Evolutionary conservation across 1,140 invertebrate species (phyloP), one percentile per base, ranked within the genome.

Genomic region (Kradibia gibbosae): DNA sequence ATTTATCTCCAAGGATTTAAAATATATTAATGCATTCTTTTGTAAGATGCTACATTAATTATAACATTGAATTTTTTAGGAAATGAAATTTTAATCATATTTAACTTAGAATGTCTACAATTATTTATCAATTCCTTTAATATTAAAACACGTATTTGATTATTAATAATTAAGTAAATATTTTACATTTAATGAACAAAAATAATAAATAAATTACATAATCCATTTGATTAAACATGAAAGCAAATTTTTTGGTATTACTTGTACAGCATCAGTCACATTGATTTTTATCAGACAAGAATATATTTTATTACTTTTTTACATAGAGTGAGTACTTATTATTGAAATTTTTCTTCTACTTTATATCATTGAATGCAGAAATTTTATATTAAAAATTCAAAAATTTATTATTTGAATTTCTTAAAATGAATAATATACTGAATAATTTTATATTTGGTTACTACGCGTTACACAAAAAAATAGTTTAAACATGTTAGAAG

Each of bases 231-330:
- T 48, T 73, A 73, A 74, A 60, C 34, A 70, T 73, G 22, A 65
- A 65, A 81, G 67, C 39, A 74, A 75, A 34, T 74, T 67, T 74
- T 81, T 74, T n/a, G n/a, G 79, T 39, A 75, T 81, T 81, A 60
- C 60, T 74, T 73, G 10, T 73, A 75, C 11, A 72, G 25, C 50
- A 53, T 81, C 79, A 65, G 67, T n/a, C n/a, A n/a, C n/a, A n/a
- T n/a, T 28, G 7, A 22, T 55, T 42, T 79, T 57, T 13, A 72
- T 34, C 31, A 71, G 50, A 67, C 50, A 60, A 39, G 2, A 25
- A 42, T 72, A 36, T 39, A 57, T 72, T 57, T 45, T 78, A 31
- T 77, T 77, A 65, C 39, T 48, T 25, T 60, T 25, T 60, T 53
- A 53, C 20, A 73, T 4, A 71, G 45, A 28, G 15, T 48, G 1